phyloP scores from a whole-genome alignment of 2,888 invertebrate species.

The Lepidochitona cinerea region DNA sequence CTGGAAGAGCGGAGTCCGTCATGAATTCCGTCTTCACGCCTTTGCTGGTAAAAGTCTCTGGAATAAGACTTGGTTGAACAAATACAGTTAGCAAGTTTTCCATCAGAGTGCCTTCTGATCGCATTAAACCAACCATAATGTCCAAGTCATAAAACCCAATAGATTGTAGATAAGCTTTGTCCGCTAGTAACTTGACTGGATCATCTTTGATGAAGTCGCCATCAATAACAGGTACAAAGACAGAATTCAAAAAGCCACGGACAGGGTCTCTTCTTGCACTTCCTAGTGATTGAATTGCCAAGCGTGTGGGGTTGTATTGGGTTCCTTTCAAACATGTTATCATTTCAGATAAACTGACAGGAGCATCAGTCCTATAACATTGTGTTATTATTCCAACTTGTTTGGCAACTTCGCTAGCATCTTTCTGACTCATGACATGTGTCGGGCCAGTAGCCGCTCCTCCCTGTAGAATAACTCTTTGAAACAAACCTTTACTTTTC shows the following conservation, averaged over 20 bases:
- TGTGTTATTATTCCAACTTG: not conserved
- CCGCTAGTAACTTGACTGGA: not conserved
- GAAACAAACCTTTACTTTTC: slow-evolving; percentile 42
- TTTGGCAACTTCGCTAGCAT: not conserved
- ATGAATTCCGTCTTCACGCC: not conserved
- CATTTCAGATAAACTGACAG: not conserved
- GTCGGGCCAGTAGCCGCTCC: slow-evolving; percentile 32
- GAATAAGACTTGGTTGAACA: not conserved
- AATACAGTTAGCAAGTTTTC: not conserved
- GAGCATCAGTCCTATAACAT: not conserved
- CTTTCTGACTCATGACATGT: not conserved
- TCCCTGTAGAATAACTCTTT: slow-evolving; percentile 44
- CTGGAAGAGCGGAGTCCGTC: not conserved
- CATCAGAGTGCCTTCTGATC: not conserved
- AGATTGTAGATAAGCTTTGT: not conserved
- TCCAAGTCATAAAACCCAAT: not conserved
- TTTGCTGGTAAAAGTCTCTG: not conserved
- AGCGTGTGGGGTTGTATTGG: not conserved
- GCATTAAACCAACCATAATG: not conserved
- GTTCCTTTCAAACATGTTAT: not conserved
- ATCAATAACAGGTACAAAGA: not conserved
- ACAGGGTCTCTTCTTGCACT: not conserved
- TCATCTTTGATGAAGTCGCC: slow-evolving; percentile 1
- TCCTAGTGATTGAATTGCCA: not conserved
- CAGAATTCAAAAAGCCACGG: not conserved